Base-by-base conservation (phyloP, 1,140 invertebrate genomes). In the Potamilus streckersoni region DNA sequence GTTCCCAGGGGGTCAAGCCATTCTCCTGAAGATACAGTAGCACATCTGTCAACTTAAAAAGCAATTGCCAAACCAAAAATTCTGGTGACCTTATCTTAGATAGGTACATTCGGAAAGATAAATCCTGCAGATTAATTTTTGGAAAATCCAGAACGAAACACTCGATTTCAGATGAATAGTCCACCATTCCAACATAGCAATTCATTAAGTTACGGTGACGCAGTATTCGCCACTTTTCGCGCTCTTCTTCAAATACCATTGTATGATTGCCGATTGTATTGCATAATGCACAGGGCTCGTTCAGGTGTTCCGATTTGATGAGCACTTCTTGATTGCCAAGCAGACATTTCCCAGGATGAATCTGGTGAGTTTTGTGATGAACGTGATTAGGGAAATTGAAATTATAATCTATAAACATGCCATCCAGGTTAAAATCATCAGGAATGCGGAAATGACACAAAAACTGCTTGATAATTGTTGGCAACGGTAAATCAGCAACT, bases 351-450 rank as follows among this genome's bases (percentile, higher is more conserved):
- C 76, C 81, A 55, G 83, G 81, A 58, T 83, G 80, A 70, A 84
- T 80, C 62, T 84, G 83, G 61, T 84, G 83, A n/a, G 72, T 76
- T 78, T 80, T 71, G 57, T 84, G 83, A 57, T 84, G 83, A 11
- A 82, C 74, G 60, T 84, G 83, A 38, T 84, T 80, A n/a, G 83
- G 81, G 74, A 84, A 84, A 69, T 82, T 84, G 27, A 81, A 83
- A 65, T 84, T 82, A 62, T 84, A 84, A 65, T 83, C 81, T 59
- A 82, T 76, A 65, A 75, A 82, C 61, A 80, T 74, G 20, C 78
- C 81, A 57, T 79, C 79, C 38, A 83, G 57, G 66, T 80, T 73
- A 60, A 84, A 84, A 71, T 84, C 81, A 57, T 80, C 73, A 16
- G 79, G 80, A 71, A 84, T 82, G 74, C 76, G 61, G 57, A 83